These are phyloP conservation scores for Atta texana DNA, from an alignment of 1,140 invertebrate species.

Conservation along the genomic window DNA sequence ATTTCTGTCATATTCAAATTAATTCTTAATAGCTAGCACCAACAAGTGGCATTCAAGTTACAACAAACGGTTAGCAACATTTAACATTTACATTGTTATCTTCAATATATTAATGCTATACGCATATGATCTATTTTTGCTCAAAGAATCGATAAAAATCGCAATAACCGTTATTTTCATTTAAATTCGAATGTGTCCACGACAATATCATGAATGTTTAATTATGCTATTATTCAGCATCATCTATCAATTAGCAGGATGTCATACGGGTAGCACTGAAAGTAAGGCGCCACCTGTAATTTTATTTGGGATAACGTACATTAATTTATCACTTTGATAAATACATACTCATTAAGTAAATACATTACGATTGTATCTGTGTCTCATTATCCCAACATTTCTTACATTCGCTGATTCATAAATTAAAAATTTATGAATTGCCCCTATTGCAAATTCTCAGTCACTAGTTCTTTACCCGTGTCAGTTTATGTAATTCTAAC, in stretches of 20 bases:
- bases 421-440: neutral
- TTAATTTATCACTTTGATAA: conserved; percentile 53
- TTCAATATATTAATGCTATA: conserved; percentile 39
- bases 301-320: neutral
- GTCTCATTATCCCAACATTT: conserved; percentile 10
- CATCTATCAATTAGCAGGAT: conserved; percentile 45
- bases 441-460: neutral
- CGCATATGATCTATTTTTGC: conserved; percentile 47
- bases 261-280: conserved; percentile 13
- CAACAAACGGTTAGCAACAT: conserved; percentile 45
- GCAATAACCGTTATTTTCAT: conserved; percentile 57
- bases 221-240: conserved; percentile 64
- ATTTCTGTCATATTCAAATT: neutral
- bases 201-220: conserved; percentile 53
- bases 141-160: conserved; percentile 64
- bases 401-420: neutral
- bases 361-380: conserved; percentile 13
- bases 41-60: neutral
- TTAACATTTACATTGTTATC: conserved; percentile 39
- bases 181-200: conserved; percentile 45
- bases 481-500: neutral
- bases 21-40: neutral
- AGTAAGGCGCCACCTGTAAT: conserved; percentile 42
- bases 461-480: neutral
- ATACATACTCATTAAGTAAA: conserved; percentile 33